phyloP scores from a whole-genome alignment of 2,888 invertebrate genomes.

The Drosophila percnosoma region DNA sequence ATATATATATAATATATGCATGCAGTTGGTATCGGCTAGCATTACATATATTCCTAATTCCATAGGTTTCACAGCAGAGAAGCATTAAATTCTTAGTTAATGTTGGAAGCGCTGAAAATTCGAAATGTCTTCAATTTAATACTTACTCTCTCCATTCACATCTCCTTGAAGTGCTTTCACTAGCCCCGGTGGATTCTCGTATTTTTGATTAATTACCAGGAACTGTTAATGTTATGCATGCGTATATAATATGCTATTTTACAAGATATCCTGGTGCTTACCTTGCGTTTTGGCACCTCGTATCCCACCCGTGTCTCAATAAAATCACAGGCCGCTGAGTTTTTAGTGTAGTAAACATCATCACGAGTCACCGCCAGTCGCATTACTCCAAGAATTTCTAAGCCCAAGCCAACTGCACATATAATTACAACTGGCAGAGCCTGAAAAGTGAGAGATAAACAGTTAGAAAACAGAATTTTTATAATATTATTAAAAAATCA shows the following conservation, averaged over 20 bases:
- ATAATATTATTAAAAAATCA: background rate
- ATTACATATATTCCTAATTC: background rate
- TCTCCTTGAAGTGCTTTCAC: constrained; percentile 57
- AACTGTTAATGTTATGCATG: constrained; percentile 22
- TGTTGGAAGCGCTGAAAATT: constrained; percentile 53
- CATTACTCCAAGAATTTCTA: constrained; percentile 36
- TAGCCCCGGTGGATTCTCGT: constrained; percentile 53
- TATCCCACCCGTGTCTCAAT: constrained; percentile 71
- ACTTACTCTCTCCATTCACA: constrained; percentile 46
- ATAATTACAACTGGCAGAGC: constrained; percentile 63
- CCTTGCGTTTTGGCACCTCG: constrained; percentile 54
- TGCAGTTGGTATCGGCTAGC: constrained; percentile 2
- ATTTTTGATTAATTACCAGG: constrained; percentile 59
- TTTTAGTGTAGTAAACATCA: constrained; percentile 70
- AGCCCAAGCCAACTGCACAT: constrained; percentile 28
- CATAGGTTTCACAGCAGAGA: constrained; percentile 3
- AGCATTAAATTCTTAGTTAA: constrained; percentile 12
- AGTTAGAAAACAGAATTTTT: background rate
- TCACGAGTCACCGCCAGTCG: constrained; percentile 59
- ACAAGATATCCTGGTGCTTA: constrained; percentile 13
- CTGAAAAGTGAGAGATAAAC: constrained; percentile 43
- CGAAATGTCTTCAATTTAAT: background rate
- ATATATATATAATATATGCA: background rate
- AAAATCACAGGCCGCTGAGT: constrained; percentile 45
- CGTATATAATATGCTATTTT: background rate